phyloP scores from a whole-genome alignment of 2,797 vertebrate species.

The Eulemur coronatus region DNA sequence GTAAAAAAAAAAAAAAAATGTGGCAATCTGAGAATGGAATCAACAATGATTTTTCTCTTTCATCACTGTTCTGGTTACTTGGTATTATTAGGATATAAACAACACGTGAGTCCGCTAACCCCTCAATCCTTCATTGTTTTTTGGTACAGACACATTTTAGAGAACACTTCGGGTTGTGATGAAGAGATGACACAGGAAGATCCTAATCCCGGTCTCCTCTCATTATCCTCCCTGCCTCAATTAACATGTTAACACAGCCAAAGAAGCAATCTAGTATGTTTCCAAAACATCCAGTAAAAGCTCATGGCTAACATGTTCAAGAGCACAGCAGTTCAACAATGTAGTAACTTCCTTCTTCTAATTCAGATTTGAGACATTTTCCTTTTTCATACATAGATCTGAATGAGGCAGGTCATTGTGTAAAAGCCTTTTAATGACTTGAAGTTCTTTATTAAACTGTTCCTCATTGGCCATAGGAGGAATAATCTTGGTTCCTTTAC shows the following conservation, averaged over 20 bases:
- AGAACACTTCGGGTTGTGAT: background rate
- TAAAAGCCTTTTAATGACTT: background rate
- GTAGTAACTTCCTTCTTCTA: slow-evolving; percentile 28
- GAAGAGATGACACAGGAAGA: slow-evolving; percentile 7
- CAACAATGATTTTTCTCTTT: slow-evolving; percentile 50
- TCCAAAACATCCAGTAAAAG: background rate
- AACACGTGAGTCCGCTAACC: background rate
- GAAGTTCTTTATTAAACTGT: slow-evolving; percentile 3
- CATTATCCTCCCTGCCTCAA: background rate
- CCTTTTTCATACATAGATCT: background rate
- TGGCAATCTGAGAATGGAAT: slow-evolving; percentile 23
- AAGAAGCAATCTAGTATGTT: background rate
- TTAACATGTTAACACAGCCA: background rate
- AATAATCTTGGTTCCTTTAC: background rate
- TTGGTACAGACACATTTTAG: background rate
- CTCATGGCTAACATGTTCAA: background rate
- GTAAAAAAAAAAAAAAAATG: slow-evolving; percentile 37
- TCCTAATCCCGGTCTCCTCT: background rate
- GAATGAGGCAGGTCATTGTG: background rate
- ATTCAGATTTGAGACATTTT: slow-evolving; percentile 41
- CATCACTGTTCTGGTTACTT: slow-evolving; percentile 33
- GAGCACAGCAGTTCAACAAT: background rate
- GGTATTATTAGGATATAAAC: slow-evolving; percentile 34
- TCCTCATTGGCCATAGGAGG: background rate
- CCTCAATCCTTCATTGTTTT: background rate